phyloP scores from a whole-genome alignment of 2,113 vertebrate genomes.

The Crotalus tigris region DNA sequence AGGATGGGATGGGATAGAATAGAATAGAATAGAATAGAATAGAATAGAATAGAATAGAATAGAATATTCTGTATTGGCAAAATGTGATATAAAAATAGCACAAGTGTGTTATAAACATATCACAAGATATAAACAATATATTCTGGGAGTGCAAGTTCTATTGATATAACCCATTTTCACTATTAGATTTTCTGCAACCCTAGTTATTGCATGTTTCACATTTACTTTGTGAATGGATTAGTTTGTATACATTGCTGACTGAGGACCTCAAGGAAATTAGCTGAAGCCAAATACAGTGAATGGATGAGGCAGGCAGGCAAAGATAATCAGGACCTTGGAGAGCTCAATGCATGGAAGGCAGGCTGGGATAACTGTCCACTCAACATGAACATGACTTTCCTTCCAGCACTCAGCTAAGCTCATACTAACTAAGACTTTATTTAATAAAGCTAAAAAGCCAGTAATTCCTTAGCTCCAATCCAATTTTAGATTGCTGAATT shows the following conservation, averaged over 20 bases:
- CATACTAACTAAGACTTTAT: background rate
- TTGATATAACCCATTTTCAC: background rate
- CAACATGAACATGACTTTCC: background rate
- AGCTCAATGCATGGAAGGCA: background rate
- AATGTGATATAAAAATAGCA: background rate
- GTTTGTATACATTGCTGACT: background rate
- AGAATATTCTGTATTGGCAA: background rate
- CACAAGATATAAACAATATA: background rate
- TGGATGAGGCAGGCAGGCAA: background rate
- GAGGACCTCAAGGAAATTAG: background rate
- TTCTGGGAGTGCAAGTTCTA: background rate
- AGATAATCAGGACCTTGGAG: background rate
- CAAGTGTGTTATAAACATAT: background rate
- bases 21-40: accelerated
- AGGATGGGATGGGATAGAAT: accelerated
- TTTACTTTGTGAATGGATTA: background rate
- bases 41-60: background rate
- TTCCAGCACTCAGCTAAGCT: background rate
- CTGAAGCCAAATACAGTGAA: background rate
- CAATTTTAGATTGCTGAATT: background rate
- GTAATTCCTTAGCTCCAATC: background rate
- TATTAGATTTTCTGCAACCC: background rate
- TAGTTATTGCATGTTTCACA: background rate
- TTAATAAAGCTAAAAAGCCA: background rate
- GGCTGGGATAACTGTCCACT: background rate